Conservation (phyloP, 2,797 vertebrate genomes). For the Avahi laniger region DNA sequence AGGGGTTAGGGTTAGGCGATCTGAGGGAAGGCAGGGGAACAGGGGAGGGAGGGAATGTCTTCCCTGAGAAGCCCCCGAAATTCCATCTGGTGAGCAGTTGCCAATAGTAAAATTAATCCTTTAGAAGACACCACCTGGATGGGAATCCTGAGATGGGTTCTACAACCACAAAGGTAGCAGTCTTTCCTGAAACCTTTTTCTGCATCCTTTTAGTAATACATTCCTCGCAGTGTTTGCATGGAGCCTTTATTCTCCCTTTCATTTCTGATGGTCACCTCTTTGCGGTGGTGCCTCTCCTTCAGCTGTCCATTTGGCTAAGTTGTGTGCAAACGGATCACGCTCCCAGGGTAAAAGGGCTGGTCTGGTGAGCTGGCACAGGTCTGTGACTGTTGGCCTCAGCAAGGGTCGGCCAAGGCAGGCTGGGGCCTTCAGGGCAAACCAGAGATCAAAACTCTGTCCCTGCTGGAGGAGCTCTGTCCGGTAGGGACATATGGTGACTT, state of each 20-base stretch:
- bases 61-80: background rate
- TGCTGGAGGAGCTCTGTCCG: background rate
- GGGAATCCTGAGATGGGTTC: background rate
- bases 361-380: background rate
- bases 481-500: background rate
- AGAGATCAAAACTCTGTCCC: background rate
- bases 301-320: background rate
- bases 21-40: background rate
- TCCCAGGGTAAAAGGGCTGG: background rate
- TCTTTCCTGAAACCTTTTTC: background rate
- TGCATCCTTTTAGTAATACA: background rate
- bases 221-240: background rate
- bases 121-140: background rate
- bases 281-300: background rate
- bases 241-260: background rate
- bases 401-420: too few relatives aligned
- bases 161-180: background rate
- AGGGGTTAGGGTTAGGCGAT: too few relatives aligned
- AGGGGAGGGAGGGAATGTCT: background rate
- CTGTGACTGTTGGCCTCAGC: background rate
- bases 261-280: background rate
- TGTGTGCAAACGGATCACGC: background rate
- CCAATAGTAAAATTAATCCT: background rate
- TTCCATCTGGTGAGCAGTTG: background rate
- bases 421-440: background rate